A percentile compares a stretch with the other conserved stretches of the same genome.
These are phyloP conservation scores for Strongylocentrotus purpuratus DNA, from an alignment of 35 echinoderm and acorn worm genomes.

Conservation along the genomic window DNA sequence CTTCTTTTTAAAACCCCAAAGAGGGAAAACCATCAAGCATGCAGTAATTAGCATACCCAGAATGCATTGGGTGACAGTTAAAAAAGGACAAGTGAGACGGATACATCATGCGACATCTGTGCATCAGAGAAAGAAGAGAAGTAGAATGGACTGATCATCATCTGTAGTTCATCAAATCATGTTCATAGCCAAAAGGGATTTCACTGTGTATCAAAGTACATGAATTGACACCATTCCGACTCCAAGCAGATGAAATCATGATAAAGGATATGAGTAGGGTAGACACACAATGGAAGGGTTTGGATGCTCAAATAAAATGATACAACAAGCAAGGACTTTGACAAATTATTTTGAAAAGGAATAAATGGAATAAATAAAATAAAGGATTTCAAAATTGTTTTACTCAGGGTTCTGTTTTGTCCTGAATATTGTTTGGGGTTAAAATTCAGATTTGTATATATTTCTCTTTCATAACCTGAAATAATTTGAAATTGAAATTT, in stretches of 20 bases:
- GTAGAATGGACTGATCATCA: not conserved
- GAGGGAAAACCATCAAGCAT: not conserved
- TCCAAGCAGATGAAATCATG: too few relatives aligned
- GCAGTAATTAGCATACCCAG: not conserved
- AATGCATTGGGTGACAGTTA: not conserved
- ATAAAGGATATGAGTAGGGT: not conserved
- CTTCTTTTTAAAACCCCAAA: too few relatives aligned
- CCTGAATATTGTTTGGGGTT: too few relatives aligned
- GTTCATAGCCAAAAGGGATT: not conserved
- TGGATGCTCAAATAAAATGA: not conserved
- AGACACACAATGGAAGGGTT: not conserved
- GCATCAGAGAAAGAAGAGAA: not conserved
- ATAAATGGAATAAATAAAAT: too few relatives aligned
- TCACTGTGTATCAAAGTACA: too few relatives aligned
- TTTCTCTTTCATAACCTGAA: too few relatives aligned
- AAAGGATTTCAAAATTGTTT: too few relatives aligned
- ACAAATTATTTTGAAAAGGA: too few relatives aligned
- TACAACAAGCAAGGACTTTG: not conserved
- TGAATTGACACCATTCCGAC: too few relatives aligned
- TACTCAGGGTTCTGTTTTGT: too few relatives aligned
- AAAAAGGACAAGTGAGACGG: not conserved
- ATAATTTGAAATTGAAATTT: too few relatives aligned
- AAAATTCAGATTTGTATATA: too few relatives aligned
- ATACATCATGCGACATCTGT: not conserved
- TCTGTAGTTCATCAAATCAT: not conserved